A percentile compares a stretch with the other conserved stretches of the same genome.
Conservation (phyloP, 35 echinoderm and acorn worm genomes). For the Apostichopus californicus region DNA sequence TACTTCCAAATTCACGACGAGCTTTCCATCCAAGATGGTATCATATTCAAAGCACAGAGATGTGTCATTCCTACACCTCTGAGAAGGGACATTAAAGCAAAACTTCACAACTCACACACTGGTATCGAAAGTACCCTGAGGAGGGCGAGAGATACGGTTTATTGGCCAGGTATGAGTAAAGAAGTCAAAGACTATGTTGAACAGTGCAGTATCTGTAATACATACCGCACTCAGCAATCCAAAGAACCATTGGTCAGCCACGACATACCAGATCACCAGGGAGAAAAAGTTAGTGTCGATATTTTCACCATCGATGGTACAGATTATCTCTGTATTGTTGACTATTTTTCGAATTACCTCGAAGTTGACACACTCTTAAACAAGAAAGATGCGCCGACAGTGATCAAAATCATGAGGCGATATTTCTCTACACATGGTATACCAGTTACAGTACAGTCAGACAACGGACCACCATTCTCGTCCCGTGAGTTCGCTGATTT, state of each 20-base stretch:
- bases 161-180: slow-evolving; percentile 65
- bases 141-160: slow-evolving; percentile 64
- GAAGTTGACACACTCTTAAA: slow-evolving; percentile 32
- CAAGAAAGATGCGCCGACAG: background rate
- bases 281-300: slow-evolving; percentile 40
- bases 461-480: slow-evolving; percentile 80
- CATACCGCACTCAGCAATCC: slow-evolving; percentile 29
- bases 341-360: slow-evolving; percentile 68
- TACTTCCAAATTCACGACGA: no score
- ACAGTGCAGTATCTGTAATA: slow-evolving; percentile 35
- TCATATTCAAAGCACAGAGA: no score
- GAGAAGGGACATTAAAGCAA: slow-evolving; percentile 28
- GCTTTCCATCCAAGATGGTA: no score
- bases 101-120: slow-evolving; percentile 69
- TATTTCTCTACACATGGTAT: no score
- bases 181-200: slow-evolving; percentile 57
- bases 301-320: background rate
- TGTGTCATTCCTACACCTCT: no score
- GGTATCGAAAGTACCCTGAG: slow-evolving; percentile 65
- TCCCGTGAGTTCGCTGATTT: slow-evolving; percentile 66
- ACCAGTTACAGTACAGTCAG: background rate
- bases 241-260: slow-evolving; percentile 32
- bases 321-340: background rate
- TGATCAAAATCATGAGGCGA: no score
- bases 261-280: slow-evolving; percentile 32